A percentile compares a stretch with the other conserved stretches of the same genome.
phyloP scores from a whole-genome alignment of 2,113 vertebrate genomes.

The Miniopterus natalensis region DNA sequence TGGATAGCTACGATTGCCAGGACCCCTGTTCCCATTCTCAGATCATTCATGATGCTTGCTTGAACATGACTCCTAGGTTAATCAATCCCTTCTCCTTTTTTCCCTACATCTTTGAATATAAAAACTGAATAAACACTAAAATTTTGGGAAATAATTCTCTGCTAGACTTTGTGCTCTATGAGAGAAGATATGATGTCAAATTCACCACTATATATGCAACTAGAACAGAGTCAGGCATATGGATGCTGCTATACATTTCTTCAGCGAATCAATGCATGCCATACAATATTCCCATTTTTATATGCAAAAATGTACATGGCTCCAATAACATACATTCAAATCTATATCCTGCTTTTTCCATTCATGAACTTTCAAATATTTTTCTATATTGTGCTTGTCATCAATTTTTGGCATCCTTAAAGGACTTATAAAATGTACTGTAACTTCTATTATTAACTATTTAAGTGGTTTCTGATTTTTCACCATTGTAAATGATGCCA shows the following conservation, averaged over 20 bases:
- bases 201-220: background rate
- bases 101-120: background rate
- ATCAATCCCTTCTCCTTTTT: background rate
- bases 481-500: background rate
- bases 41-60: background rate
- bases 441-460: background rate
- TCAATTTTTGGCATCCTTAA: background rate
- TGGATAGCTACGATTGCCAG: background rate
- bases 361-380: background rate
- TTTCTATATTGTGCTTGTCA: background rate
- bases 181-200: background rate
- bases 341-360: background rate
- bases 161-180: background rate
- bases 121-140: constrained; percentile 5
- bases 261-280: background rate
- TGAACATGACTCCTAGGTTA: background rate
- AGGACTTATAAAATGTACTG: background rate
- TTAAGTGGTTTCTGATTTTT: constrained; percentile 40
- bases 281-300: background rate
- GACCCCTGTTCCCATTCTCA: background rate
- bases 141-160: background rate
- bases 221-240: background rate
- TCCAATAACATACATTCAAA: background rate
- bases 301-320: background rate
- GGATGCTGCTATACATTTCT: background rate